A percentile compares a stretch with the other conserved stretches of the same genome.
phyloP scores from a whole-genome alignment of 2,113 vertebrate genomes.

The Vidua macroura region DNA sequence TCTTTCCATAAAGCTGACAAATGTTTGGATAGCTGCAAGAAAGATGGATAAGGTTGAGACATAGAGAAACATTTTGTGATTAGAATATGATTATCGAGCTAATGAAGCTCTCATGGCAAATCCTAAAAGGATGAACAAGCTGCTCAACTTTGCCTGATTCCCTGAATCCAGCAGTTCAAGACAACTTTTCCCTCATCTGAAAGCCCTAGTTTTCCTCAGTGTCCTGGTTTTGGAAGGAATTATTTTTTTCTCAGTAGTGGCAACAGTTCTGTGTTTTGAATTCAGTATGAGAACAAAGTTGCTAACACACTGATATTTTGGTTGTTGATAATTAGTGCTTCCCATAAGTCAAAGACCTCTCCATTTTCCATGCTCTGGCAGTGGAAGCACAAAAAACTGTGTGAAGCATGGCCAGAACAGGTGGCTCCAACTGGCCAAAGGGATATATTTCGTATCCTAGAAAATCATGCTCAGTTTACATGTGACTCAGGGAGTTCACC shows the following conservation, averaged over 20 bases:
- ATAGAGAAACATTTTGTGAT: background rate
- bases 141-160: background rate
- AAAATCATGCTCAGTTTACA: background rate
- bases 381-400: background rate
- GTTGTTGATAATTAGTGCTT: background rate
- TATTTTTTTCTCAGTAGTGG: background rate
- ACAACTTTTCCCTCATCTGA: background rate
- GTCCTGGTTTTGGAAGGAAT: background rate
- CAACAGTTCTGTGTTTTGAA: background rate
- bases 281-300: background rate
- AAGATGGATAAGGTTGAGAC: background rate
- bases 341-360: background rate
- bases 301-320: background rate
- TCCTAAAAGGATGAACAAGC: background rate
- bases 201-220: background rate
- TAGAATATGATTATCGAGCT: background rate
- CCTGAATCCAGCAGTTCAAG: background rate
- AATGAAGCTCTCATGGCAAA: slow-evolving; percentile 27
- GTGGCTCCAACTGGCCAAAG: background rate
- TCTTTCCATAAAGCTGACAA: background rate
- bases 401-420: background rate
- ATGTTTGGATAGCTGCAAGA: background rate
- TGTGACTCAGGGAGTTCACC: accelerated
- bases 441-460: background rate
- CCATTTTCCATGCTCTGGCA: background rate